A percentile compares a stretch with the other conserved stretches of the same genome.
These are phyloP conservation scores for Cossypha heuglini DNA, from an alignment of 2,797 vertebrate genomes.

Conservation along the genomic window DNA sequence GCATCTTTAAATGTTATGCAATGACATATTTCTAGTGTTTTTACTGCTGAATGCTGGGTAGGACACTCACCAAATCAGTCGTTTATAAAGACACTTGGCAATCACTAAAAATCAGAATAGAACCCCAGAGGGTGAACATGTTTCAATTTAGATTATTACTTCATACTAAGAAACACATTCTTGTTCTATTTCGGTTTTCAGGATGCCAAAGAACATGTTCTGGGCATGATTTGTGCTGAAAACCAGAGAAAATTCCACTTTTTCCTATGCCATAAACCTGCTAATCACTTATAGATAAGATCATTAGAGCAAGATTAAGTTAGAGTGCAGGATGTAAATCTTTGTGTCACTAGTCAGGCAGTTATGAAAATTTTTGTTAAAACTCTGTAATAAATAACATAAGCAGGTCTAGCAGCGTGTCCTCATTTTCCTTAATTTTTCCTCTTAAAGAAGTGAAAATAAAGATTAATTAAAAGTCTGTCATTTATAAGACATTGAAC, in stretches of 20 bases:
- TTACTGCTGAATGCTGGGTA: neutral
- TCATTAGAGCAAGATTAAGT: conserved; percentile 5
- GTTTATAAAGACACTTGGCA: conserved; percentile 13
- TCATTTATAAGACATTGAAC: conserved; percentile 5
- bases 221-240: conserved; percentile 27
- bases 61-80: neutral
- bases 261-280: conserved; percentile 24
- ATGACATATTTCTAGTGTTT: neutral
- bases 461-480: neutral
- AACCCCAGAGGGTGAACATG: neutral
- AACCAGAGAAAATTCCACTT: conserved; percentile 34
- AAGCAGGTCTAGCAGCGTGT: neutral
- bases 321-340: conserved; percentile 18
- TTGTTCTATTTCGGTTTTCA: conserved; percentile 20
- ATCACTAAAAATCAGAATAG: conserved; percentile 21
- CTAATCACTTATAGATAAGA: conserved; percentile 53
- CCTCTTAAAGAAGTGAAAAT: neutral
- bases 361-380: conserved; percentile 3
- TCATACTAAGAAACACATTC: conserved; percentile 21
- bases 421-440: neutral
- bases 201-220: conserved; percentile 34
- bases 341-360: neutral
- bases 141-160: conserved; percentile 23
- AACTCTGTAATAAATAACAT: conserved; percentile 7
- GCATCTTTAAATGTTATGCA: neutral